Conservation (phyloP, 1,140 invertebrate genomes). For the Drosophila parvula region DNA sequence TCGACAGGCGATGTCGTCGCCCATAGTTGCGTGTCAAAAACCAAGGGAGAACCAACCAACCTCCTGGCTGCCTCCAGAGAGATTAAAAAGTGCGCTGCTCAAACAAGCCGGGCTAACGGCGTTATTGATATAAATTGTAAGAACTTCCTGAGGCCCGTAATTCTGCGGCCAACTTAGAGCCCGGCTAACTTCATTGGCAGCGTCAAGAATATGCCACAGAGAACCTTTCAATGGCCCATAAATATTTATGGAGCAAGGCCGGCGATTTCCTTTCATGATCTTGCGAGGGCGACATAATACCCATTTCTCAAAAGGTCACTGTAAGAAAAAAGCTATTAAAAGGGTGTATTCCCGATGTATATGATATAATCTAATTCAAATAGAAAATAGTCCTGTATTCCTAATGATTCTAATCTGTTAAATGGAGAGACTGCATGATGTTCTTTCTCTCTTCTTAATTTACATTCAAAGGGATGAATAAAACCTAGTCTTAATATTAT, state of each 20-base stretch:
- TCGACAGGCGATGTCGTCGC: conserved; percentile 57
- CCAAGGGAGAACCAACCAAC: conserved; percentile 19
- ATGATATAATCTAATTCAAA: no score
- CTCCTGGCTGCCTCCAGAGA: conserved; percentile 32
- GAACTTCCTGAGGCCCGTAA: conserved; percentile 40
- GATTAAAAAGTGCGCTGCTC: conserved; percentile 63
- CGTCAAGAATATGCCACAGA: conserved; percentile 10
- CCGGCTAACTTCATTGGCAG: conserved; percentile 51
- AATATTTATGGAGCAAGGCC: conserved; percentile 67
- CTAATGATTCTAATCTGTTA: neutral
- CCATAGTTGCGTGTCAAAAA: conserved; percentile 71
- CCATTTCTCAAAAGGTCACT: neutral
- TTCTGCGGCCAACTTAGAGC: conserved; percentile 27
- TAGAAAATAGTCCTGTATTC: neutral
- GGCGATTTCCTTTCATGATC: conserved; percentile 25
- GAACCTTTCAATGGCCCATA: conserved; percentile 63
- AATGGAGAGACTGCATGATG: neutral
- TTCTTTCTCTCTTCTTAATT: no score
- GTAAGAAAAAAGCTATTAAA: conserved; percentile 1
- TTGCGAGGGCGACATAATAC: conserved; percentile 18
- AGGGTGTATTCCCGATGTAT: neutral
- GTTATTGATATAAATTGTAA: conserved; percentile 77
- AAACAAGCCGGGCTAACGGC: conserved; percentile 54
- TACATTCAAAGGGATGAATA: neutral
- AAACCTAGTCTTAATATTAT: no score